Evolutionary conservation across 1,140 invertebrate genomes (phyloP), one percentile per base, ranked within the genome.

Genomic region (Homarus americanus): DNA sequence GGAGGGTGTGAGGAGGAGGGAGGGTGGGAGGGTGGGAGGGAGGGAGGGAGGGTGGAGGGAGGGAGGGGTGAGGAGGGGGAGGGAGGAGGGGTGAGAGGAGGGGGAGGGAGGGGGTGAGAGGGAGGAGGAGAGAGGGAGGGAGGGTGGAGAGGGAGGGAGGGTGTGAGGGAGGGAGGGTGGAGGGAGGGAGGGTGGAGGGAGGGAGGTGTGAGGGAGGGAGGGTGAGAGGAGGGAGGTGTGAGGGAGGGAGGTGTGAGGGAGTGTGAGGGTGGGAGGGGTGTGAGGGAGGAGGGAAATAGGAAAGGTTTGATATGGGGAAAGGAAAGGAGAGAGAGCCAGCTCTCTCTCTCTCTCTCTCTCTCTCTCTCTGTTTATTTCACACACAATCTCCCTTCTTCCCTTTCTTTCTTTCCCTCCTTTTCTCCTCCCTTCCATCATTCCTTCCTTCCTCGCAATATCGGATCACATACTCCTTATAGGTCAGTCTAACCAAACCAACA

Each of bases 271-370:
- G 17, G 41, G 24, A 1, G 36, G 32, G 12, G 38, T 36, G 72
- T 3, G 17, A 73, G 1, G 28, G 38, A 75, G 72, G 32, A 36
- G 32, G 36, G 72, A 36, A 7, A 75, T n/a, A 75, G 72, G 36
- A 32, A 75, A 32, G 24, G 72, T 17, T n/a, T 34, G 32, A 75
- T 4, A 75, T n/a, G 24, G 72, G 10, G 72, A 75, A 4, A 36
- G 72, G 24, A 24, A 36, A 32, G 36, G 72, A 75, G 28, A 75
- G 72, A 32, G 72, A 73, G 72, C 2, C n/a, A n/a, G n/a, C n/a
- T n/a, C n/a, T n/a, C n/a, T n/a, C 66, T 9, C 20, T 69, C 66
- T 69, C 66, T 69, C 66, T 69, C 66, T 69, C 66, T 69, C 66
- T 69, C 66, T 69, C 66, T 69, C 66, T 69, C 66, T 69, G 5